phyloP scores from a whole-genome alignment of 1,140 invertebrate species.

The Drosophila pachea region DNA sequence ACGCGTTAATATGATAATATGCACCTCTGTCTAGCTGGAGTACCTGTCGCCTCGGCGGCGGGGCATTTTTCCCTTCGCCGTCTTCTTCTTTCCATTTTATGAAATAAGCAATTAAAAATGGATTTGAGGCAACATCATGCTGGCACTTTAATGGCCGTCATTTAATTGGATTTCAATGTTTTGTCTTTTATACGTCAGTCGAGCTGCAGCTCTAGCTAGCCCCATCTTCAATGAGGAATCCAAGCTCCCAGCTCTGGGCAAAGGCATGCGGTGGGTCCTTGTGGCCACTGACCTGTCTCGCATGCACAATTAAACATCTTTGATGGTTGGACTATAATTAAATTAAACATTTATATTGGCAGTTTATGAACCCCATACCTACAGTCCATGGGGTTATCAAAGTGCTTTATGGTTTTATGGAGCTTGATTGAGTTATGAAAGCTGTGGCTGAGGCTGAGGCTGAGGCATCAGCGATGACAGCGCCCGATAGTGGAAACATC shows the following conservation, averaged over 20 bases:
- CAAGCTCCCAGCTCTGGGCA: not conserved
- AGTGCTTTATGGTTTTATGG: conserved; percentile 36
- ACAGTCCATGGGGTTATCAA: conserved; percentile 10
- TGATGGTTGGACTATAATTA: conserved; percentile 70
- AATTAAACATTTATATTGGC: conserved; percentile 73
- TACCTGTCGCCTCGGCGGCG: conserved; percentile 43
- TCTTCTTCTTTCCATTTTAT: conserved; percentile 49
- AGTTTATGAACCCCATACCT: conserved; percentile 59
- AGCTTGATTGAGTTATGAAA: conserved; percentile 67
- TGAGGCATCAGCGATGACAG: conserved; percentile 33
- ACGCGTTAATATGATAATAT: conserved; percentile 76
- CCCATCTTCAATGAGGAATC: too few species aligned
- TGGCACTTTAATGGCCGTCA: conserved; percentile 64
- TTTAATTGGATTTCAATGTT: conserved; percentile 77
- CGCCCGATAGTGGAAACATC: not conserved
- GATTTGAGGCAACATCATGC: conserved; percentile 64
- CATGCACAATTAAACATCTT: conserved; percentile 36
- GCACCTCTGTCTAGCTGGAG: conserved; percentile 47
- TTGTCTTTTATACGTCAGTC: conserved; percentile 30
- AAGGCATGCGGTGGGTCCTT: conserved; percentile 53
- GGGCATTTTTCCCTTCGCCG: not conserved
- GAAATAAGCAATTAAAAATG: conserved; percentile 74
- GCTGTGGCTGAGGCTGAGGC: too few species aligned
- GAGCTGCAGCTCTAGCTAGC: not conserved
- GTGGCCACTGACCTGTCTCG: not conserved